Conservation (phyloP, 2,888 invertebrate species). For the Clostera curtula region DNA sequence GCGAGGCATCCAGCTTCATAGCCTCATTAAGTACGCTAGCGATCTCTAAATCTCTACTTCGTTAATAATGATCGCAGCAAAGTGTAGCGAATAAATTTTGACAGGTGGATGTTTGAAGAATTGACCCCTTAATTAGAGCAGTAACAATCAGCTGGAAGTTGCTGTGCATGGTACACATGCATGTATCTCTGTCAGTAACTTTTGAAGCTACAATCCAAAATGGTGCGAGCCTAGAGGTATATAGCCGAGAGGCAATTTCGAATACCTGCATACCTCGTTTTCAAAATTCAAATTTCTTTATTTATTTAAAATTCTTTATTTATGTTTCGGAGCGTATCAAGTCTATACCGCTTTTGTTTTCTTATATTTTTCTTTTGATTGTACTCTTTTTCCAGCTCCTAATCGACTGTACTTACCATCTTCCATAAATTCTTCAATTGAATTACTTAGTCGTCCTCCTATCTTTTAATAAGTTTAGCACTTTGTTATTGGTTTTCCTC, state of each 20-base stretch:
- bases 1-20: too few species aligned
- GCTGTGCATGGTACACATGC: constrained; percentile 18
- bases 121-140: constrained; percentile 17
- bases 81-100: constrained; percentile 10
- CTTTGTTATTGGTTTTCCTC: too few species aligned
- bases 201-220: constrained; percentile 18
- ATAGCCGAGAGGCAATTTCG: too few species aligned
- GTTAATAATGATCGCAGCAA: too few species aligned
- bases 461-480: not conserved
- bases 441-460: not conserved
- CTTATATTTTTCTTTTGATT: constrained; percentile 1
- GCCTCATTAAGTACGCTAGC: too few species aligned
- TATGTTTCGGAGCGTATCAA: constrained; percentile 1
- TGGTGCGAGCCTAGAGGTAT: too few species aligned
- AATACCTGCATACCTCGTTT: too few species aligned
- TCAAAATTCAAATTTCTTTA: too few species aligned
- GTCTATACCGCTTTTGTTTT: constrained; percentile 1
- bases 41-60: too few species aligned
- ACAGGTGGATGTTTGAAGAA: constrained; percentile 14
- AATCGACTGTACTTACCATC: too few species aligned
- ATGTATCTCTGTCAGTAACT: constrained; percentile 19
- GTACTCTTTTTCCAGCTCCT: constrained; percentile 6
- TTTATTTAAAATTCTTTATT: not conserved
- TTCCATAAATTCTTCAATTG: too few species aligned
- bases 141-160: constrained; percentile 17